phyloP scores from a whole-genome alignment of 2,888 invertebrate genomes.

The Neelides folsomi region DNA sequence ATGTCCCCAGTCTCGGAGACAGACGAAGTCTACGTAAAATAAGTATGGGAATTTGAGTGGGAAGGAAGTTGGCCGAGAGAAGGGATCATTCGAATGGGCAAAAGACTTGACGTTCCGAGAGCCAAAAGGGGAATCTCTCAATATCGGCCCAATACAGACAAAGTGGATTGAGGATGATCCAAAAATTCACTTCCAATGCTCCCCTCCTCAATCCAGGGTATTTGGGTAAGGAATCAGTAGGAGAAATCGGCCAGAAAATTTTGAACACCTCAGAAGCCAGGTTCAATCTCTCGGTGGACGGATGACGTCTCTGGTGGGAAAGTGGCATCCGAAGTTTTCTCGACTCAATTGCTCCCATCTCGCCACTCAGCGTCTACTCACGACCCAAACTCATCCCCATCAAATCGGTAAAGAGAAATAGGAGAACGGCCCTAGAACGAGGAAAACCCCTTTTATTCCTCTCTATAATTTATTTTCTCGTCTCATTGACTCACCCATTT shows the following conservation, averaged over 20 bases:
- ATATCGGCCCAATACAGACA: slow-evolving; percentile 21
- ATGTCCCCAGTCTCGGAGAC: neutral
- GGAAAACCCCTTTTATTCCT: too few relatives aligned
- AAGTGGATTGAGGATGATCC: slow-evolving; percentile 14
- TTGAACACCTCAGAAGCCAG: slow-evolving; percentile 11
- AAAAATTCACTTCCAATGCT: neutral
- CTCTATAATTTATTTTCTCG: too few relatives aligned
- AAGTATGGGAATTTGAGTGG: neutral
- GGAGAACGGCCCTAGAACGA: too few relatives aligned
- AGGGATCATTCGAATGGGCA: neutral
- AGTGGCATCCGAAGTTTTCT: too few relatives aligned
- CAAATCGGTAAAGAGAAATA: too few relatives aligned
- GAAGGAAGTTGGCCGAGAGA: neutral
- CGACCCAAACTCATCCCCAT: too few relatives aligned
- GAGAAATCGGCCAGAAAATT: slow-evolving; percentile 22
- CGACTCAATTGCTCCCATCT: too few relatives aligned
- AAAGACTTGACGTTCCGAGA: too few relatives aligned
- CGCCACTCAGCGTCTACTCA: too few relatives aligned
- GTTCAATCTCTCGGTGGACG: too few relatives aligned
- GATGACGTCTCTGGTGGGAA: too few relatives aligned
- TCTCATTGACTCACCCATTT: too few relatives aligned
- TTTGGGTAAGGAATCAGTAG: neutral
- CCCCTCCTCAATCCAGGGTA: neutral
- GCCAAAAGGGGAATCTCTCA: slow-evolving; percentile 16
- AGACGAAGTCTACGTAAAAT: neutral